These are phyloP conservation scores for Drosophila nigricruria DNA, from an alignment of 2,888 invertebrate species.

Conservation along the genomic window DNA sequence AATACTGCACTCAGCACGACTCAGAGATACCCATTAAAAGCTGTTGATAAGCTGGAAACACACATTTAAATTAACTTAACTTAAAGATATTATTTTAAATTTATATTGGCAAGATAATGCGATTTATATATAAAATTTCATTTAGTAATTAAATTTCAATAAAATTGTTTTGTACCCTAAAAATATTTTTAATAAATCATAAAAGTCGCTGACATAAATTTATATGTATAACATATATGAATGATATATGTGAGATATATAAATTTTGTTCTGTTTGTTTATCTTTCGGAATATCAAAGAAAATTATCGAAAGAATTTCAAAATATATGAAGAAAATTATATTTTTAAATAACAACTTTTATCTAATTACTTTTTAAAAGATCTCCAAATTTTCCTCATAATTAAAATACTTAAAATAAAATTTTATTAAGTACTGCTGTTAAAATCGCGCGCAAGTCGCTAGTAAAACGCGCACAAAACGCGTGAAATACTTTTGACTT, in stretches of 20 bases:
- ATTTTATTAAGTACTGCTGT: neutral
- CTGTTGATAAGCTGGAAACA: neutral
- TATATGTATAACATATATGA: neutral
- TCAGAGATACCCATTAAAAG: slow-evolving; percentile 10
- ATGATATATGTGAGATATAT: neutral
- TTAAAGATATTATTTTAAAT: neutral
- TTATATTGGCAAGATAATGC: neutral
- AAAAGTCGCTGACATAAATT: neutral
- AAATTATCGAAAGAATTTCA: neutral
- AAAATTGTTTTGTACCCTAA: no score
- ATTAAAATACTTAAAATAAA: neutral
- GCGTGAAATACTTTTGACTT: slow-evolving; percentile 11
- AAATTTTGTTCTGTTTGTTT: neutral
- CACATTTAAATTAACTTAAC: neutral
- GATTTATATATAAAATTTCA: no score
- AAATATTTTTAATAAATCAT: neutral
- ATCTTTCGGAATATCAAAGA: neutral
- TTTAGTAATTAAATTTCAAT: no score
- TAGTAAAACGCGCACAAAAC: slow-evolving; percentile 10
- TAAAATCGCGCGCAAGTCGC: slow-evolving; percentile 22
- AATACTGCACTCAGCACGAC: neutral
- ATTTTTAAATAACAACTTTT: neutral
- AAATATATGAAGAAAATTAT: no score
- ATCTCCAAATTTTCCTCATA: neutral
- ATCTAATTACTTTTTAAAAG: neutral